Evolutionary conservation across 2,797 vertebrate genomes (phyloP), one percentile per base, ranked within the genome.

Genomic region (Adelosebastes latens): DNA sequence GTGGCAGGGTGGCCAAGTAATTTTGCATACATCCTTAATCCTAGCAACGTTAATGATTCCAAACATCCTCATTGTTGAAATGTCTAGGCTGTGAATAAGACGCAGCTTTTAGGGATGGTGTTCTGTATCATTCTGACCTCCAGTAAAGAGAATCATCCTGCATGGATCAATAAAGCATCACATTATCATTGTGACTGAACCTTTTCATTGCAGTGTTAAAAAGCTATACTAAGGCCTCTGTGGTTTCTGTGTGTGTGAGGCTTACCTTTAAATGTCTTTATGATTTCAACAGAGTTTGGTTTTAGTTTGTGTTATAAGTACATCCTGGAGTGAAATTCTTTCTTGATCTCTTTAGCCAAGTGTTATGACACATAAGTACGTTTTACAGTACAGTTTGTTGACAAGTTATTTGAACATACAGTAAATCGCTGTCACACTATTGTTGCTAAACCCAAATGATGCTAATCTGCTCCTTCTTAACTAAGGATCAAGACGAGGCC

Each of bases 381-480:
- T 72, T 72, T 85, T 77, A 55, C 36, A 69, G 72, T 65, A 39
- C 7, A 79, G 62, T 36, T 46, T 87, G 80, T 75, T 81, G 62
- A 76, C 62, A 63, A 52, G 59, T 67, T 68, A 20, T 86, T 79
- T 79, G 6, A 82, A 66, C 68, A 18, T 34, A 16, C 34, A 42
- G 62, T 64, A 88, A 89, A 88, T 89, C 79, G 55, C 62, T 72
- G 64, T 91, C 77, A 87, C 82, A 87, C 81, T 72, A 67, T 79
- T 82, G 78, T 79, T 86, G 68, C 36, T 78, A 70, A 88, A 16
- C 56, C 70, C 79, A 84, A 79, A 86, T 85, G 49, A 82, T 46
- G 61, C 77, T 89, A 88, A 91, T 88, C 80, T 87, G 55, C 11
- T 72, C 18, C 46, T 87, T 56, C 74, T 88, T 87, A 87, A 83